Base-by-base conservation (phyloP, 2,113 vertebrate species). In the Alexandromys fortis region DNA sequence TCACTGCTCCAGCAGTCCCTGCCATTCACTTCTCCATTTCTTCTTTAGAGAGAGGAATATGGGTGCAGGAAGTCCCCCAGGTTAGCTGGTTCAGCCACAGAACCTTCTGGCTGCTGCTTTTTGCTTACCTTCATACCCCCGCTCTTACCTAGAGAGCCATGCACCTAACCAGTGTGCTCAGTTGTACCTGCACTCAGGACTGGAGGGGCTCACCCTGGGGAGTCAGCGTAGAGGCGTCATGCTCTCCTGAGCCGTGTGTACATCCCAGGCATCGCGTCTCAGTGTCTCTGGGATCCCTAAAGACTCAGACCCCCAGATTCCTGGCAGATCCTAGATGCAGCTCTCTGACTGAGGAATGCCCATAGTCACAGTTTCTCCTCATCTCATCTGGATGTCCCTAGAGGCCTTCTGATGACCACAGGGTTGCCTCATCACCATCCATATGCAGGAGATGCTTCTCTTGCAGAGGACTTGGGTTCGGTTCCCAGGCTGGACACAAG, bases 361-460 rank as follows among this genome's bases (percentile, higher is more conserved):
- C 24, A 30, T 26, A 55, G 55, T 47, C 14, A 47, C 17, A 35
- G 78, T 7, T 1, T 12, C 8, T 33, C 24, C 33, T 21, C 33
- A 0, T 5, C 11, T 0, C 24, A 3, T 8, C 14, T 2, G 0
- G 3, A 28, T 58, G 38, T 65, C 4, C 58, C 81, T 19, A 10
- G 55, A n/a, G 81, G 24, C 81, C 58, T 17, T 38, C 52, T 26
- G 35, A 61, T 61, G 35, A 58, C 78, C 33, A 3, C 8, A 14
- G 22, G n/a, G 55, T 45, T 9, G 17, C 42, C 63, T 35, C 30
- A 24, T 67, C n/a, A 42, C 30, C 67, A 33, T 68, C 38, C 38
- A 4, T 38, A 85, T 61, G n/a, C 26, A 83, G 58, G 81, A 85
- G 42, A 68, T 11, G 3, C 63, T 47, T 42, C 12, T 67, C 42